Evolutionary conservation across 1,140 invertebrate genomes (phyloP).

Genomic region (Drosophila punjabiensis): DNA sequence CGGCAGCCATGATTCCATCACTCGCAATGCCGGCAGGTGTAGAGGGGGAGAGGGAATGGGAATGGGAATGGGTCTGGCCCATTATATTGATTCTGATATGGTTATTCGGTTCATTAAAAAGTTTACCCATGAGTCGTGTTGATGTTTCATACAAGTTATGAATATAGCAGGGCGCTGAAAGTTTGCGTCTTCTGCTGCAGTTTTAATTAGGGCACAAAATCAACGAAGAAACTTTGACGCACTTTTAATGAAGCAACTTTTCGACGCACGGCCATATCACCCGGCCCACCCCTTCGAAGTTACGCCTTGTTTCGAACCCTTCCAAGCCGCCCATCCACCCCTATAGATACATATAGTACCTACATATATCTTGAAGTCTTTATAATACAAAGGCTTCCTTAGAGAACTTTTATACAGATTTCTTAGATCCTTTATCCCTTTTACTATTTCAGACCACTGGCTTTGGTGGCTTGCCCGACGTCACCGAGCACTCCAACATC

Average conservation of each 20-base stretch:
- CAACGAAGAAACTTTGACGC: constrained; percentile 74
- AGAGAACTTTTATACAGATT: background rate
- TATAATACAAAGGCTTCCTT: too few species aligned
- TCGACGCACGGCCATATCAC: constrained; percentile 7
- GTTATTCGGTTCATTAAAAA: constrained; percentile 77
- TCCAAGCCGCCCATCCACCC: background rate
- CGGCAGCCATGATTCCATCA: constrained; percentile 26
- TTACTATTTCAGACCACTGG: constrained; percentile 75
- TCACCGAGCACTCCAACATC: constrained; percentile 84
- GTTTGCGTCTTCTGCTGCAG: constrained; percentile 61
- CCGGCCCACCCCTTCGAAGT: constrained; percentile 5
- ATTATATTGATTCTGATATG: constrained; percentile 67
- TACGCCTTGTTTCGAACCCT: constrained; percentile 16
- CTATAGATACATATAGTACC: background rate
- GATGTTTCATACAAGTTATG: constrained; percentile 71
- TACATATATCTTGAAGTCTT: background rate
- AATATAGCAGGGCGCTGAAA: constrained; percentile 65
- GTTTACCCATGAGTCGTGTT: constrained; percentile 60
- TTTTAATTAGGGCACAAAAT: constrained; percentile 80
- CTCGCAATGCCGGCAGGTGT: background rate
- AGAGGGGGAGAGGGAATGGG: background rate
- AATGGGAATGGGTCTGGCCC: background rate
- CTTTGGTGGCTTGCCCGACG: constrained; percentile 83
- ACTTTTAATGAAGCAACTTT: constrained; percentile 80
- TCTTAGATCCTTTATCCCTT: background rate